Base-by-base conservation (phyloP, 2,797 vertebrate species). In the Falco columbarius region DNA sequence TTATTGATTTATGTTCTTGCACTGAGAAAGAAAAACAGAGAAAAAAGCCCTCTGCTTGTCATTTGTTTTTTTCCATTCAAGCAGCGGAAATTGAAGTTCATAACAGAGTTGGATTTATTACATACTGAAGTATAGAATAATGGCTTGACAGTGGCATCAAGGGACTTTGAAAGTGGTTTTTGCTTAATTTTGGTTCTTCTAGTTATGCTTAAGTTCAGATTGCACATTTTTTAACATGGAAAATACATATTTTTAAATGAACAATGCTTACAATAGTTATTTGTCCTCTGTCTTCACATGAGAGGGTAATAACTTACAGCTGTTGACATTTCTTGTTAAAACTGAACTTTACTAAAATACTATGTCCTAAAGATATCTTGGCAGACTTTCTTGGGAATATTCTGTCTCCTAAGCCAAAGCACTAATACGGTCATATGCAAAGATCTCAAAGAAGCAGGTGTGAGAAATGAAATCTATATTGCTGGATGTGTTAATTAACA, bases 321-420 rank as follows among this genome's bases (percentile, higher is more conserved):
- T 62, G 38, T 58, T 95, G 76, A 76, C 51, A 79, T 55, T 92
- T 89, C 81, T 73, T 92, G 32, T 80, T 87, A 73, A 95, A 90
- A 80, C 27, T 79, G 73, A 79, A 79, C 51, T 62, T 89, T 85
- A 62, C 58, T 73, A 65, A 93, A 76, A 56, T 77, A 36, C 12
- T 81, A 59, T 67, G 42, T 81, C 47, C 66, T 32, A 32, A 30
- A 81, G 52, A 65, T 26, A 23, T 81, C 40, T 84, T 82, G 47
- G 38, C 47, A 89, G 74, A 65, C 8, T 74, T 84, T 71, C 63
- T 66, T 55, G 54, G 34, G 58, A 72, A 55, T 81, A 62, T 62
- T 90, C 56, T 80, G 22, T 47, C 32, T 86, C 42, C 22, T 68
- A 79, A 81, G 21, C 13, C 36, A 54, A 89, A 86, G 15, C 38